These are phyloP conservation scores for Platycnemis pennipes DNA, from an alignment of 2,888 invertebrate genomes.

Conservation along the genomic window DNA sequence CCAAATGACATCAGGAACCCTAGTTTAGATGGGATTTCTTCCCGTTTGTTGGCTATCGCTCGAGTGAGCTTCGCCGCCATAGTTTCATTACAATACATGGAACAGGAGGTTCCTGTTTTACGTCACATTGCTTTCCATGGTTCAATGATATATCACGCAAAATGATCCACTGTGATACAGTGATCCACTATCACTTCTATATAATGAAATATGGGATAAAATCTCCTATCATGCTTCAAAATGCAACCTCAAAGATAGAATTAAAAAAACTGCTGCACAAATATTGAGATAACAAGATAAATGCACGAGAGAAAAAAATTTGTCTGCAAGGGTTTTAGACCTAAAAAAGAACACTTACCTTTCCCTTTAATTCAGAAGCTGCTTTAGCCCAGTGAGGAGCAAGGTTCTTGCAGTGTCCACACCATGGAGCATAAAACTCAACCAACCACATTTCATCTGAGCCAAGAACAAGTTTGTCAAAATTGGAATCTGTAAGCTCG, in stretches of 20 bases:
- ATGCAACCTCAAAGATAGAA: neutral
- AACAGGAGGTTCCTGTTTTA: too few relatives aligned
- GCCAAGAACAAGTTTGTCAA: slow-evolving; percentile 93
- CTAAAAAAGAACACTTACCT: slow-evolving; percentile 80
- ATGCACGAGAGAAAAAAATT: neutral
- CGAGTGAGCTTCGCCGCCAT: too few relatives aligned
- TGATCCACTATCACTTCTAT: too few relatives aligned
- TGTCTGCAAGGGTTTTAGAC: neutral
- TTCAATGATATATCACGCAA: too few relatives aligned
- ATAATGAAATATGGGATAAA: too few relatives aligned
- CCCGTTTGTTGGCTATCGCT: too few relatives aligned
- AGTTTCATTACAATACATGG: too few relatives aligned
- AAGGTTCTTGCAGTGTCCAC: slow-evolving; percentile 97
- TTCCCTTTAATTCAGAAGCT: slow-evolving; percentile 96
- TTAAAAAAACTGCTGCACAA: neutral
- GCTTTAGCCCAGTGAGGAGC: slow-evolving; percentile 98
- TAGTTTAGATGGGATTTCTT: too few relatives aligned
- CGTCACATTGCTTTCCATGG: too few relatives aligned
- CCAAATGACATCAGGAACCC: too few relatives aligned
- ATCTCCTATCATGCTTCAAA: too few relatives aligned
- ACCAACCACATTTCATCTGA: slow-evolving; percentile 98
- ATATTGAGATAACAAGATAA: slow-evolving; percentile 13
- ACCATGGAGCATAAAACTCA: slow-evolving; percentile 98
- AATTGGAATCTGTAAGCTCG: slow-evolving; percentile 97
- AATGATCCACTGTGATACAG: too few relatives aligned